phyloP scores from a whole-genome alignment of 2,888 invertebrate species.

The Oxyscelio sp. region DNA sequence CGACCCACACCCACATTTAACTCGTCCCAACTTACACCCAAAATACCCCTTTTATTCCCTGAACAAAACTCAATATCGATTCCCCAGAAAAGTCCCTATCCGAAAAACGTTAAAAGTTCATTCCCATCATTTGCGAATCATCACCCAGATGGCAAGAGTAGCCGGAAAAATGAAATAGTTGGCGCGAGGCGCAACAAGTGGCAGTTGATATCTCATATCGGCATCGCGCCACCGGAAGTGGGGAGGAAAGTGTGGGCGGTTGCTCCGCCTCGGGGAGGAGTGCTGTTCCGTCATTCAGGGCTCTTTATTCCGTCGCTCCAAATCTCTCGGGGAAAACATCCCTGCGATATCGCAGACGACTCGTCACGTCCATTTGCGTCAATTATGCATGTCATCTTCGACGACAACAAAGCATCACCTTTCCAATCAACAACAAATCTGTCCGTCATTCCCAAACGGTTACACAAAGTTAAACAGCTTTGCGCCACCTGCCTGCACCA shows the following conservation, averaged over 20 bases:
- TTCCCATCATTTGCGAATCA: conserved; percentile 85
- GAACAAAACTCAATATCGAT: too few species aligned
- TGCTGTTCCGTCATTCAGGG: conserved; percentile 30
- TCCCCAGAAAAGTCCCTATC: too few species aligned
- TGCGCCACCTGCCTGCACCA: too few species aligned
- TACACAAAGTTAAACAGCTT: too few species aligned
- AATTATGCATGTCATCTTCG: conserved; percentile 26
- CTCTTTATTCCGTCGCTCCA: conserved; percentile 39
- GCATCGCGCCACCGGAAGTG: conserved; percentile 66
- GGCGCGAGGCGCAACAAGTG: conserved; percentile 78
- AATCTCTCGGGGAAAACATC: conserved; percentile 53
- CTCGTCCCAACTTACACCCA: too few species aligned
- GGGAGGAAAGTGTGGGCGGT: conserved; percentile 84
- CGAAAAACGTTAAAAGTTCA: too few species aligned
- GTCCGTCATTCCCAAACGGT: too few species aligned
- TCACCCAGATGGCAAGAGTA: conserved; percentile 42
- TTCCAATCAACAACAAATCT: conserved; percentile 13
- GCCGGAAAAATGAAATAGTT: conserved; percentile 62
- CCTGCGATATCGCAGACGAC: conserved; percentile 33
- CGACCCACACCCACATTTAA: too few species aligned
- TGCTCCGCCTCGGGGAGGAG: conserved; percentile 85
- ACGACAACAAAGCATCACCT: neutral
- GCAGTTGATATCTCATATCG: conserved; percentile 75
- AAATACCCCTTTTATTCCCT: too few species aligned
- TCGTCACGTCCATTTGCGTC: conserved; percentile 35